Base-by-base conservation (phyloP, 2,113 vertebrate genomes). In the Cardinalis cardinalis region DNA sequence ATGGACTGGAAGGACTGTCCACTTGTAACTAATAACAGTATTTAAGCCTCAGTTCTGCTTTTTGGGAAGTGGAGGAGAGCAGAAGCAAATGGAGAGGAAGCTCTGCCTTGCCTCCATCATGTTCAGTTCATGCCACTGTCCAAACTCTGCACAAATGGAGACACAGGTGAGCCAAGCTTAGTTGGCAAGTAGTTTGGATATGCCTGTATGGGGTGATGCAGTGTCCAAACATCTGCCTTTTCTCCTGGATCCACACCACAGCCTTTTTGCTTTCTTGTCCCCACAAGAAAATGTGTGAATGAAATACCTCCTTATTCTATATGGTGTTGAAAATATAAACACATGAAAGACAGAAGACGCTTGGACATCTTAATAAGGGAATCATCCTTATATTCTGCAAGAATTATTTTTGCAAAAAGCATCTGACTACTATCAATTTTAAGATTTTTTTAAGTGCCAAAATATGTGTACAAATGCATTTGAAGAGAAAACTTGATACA, bases 171-270 rank as follows among this genome's bases (percentile, higher is more conserved):
- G 14, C 17, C 36, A 32, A 65, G 38, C 6, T 68, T 32, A 7
- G 21, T 69, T 34, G 40, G 17, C 29, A 86, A 34, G 36, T 29
- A 56, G 21, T 63, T 48, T 25, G 19, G 12, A 34, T 53, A 32
- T 40, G 31, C 43, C 36, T 3, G 0, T 1, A 0, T 25, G 26
- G 38, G 40, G 24, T 63, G 44, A 44, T n/a, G 25, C 8, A 19
- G 25, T 36, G 19, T 60, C 29, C 58, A 60, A 64, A 64, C 18
- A 68, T 20, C 25, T 52, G 9, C 0, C 1, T 58, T 89, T 52
- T 68, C 63, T 75, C 41, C 46, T 48, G 10, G 84, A 38, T 40
- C 17, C 29, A 61, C 6, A 63, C 2, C 16, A 49, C 8, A 56
- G 10, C 6, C 34, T 53, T 61, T 63, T n/a, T 63, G 10, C 5